These are phyloP conservation scores for Drosophila anomalata DNA, from an alignment of 2,888 invertebrate genomes.

Conservation along the genomic window DNA sequence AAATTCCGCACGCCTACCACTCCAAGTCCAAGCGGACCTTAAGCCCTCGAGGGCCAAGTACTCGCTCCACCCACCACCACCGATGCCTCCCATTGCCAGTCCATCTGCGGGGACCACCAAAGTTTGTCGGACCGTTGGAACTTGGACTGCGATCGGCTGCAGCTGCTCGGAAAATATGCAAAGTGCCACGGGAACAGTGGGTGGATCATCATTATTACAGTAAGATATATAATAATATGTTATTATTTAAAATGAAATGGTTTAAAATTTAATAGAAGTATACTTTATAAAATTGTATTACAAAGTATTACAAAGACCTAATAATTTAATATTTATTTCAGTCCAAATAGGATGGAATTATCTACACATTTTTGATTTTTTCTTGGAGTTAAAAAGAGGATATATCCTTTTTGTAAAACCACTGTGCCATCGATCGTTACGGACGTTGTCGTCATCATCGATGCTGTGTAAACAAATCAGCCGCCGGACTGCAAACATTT, in stretches of 20 bases:
- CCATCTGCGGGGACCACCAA: conserved; percentile 60
- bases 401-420: background rate
- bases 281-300: too few species aligned
- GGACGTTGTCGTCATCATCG: conserved; percentile 36
- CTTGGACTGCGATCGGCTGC: conserved; percentile 43
- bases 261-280: background rate
- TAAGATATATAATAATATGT: background rate
- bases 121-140: conserved; percentile 44
- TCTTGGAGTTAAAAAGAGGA: background rate
- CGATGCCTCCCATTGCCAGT: conserved; percentile 11
- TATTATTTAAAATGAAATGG: background rate
- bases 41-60: conserved; percentile 34
- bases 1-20: conserved; percentile 70
- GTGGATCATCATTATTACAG: background rate
- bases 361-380: too few species aligned
- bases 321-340: background rate
- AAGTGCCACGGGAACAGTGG: conserved; percentile 56
- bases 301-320: too few species aligned
- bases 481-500: conserved; percentile 68
- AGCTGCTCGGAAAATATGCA: conserved; percentile 74
- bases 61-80: background rate
- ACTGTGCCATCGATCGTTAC: conserved; percentile 29
- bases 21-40: conserved; percentile 43
- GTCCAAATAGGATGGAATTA: background rate
- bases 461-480: conserved; percentile 68